These are phyloP conservation scores for Gouania willdenowi DNA, from an alignment of 2,797 vertebrate genomes.

Conservation along the genomic window DNA sequence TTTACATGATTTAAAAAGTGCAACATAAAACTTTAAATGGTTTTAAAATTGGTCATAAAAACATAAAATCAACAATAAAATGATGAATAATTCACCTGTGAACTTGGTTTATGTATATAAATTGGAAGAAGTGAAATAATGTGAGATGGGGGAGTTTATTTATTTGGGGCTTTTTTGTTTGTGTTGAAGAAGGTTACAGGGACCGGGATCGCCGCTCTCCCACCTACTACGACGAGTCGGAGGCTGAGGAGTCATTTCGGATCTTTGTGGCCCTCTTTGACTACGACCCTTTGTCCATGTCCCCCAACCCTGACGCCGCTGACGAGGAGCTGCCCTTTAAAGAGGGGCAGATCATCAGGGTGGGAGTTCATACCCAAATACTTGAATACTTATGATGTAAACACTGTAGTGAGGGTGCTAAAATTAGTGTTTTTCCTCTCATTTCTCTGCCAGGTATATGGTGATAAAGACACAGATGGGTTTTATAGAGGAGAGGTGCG, in stretches of 20 bases:
- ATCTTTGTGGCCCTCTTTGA: constrained; percentile 97
- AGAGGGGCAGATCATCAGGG: constrained; percentile 93
- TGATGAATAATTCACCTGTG: too few species aligned
- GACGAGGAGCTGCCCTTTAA: constrained; percentile 97
- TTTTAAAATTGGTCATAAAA: too few species aligned
- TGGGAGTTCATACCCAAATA: constrained; percentile 18
- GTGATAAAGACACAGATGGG: constrained; percentile 94
- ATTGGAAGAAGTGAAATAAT: too few species aligned
- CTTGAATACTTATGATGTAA: not conserved
- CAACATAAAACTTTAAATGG: too few species aligned
- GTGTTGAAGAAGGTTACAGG: constrained; percentile 80
- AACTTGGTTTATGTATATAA: too few species aligned
- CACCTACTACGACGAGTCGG: constrained; percentile 88
- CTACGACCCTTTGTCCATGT: constrained; percentile 96
- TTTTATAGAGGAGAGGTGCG: constrained; percentile 93
- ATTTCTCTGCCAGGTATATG: constrained; percentile 81
- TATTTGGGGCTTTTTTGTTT: constrained; percentile 14
- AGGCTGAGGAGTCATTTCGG: constrained; percentile 84
- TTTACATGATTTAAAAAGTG: too few species aligned
- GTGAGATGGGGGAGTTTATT: not conserved
- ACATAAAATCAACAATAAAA: too few species aligned
- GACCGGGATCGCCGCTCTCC: constrained; percentile 78
- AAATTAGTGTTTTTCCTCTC: not conserved
- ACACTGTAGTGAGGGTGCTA: too few species aligned
- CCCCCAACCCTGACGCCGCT: constrained; percentile 93